Conservation (phyloP, 2,113 vertebrate species). For the Donacobius atricapilla region DNA sequence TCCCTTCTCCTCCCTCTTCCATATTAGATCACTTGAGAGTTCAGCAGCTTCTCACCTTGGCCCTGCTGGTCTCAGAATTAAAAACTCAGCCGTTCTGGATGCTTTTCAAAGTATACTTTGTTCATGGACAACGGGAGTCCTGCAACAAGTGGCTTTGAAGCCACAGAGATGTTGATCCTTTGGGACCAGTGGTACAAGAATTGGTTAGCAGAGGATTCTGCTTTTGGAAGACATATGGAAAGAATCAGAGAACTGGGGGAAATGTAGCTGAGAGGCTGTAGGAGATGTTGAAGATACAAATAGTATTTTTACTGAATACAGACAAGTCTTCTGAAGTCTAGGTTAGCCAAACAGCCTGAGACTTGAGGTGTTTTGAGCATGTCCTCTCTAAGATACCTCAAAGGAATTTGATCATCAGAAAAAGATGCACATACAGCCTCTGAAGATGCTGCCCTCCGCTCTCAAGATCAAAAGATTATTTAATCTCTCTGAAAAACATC, state of each 20-base stretch:
- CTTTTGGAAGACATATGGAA: not conserved
- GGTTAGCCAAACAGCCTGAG: not conserved
- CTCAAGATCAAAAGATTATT: slow-evolving; percentile 36
- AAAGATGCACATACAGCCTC: not conserved
- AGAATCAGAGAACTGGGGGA: not conserved
- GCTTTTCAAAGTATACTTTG: not conserved
- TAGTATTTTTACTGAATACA: not conserved
- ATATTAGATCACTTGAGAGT: not conserved
- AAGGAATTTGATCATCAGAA: slow-evolving; percentile 8
- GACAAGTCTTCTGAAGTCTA: not conserved
- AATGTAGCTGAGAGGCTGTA: not conserved
- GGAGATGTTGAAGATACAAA: not conserved
- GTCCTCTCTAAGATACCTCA: not conserved
- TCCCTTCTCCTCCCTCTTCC: not conserved
- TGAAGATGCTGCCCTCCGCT: slow-evolving; percentile 30
- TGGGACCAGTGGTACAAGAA: not conserved
- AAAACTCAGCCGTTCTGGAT: not conserved
- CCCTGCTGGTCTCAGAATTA: not conserved
- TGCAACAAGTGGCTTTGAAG: not conserved
- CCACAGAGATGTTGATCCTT: not conserved
- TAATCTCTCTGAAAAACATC: not conserved
- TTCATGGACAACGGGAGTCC: not conserved
- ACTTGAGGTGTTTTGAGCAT: not conserved
- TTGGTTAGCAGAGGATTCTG: not conserved
- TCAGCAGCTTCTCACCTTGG: not conserved